phyloP scores from a whole-genome alignment of 2,113 vertebrate species.

The Leptobrachium ailaonicum region DNA sequence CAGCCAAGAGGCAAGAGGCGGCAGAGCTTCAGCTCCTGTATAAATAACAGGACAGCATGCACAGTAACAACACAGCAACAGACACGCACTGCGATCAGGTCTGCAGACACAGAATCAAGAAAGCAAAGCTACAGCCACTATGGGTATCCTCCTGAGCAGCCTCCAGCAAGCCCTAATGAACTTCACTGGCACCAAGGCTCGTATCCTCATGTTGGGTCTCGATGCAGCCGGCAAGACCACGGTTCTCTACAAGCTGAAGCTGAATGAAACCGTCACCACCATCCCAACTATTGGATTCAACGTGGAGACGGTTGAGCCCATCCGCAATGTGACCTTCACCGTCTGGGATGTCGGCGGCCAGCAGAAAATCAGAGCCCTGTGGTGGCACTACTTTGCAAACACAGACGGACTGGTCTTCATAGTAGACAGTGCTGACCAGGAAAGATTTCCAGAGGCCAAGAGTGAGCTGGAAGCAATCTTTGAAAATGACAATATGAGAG shows the following conservation, averaged over 20 bases:
- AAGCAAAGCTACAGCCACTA: background rate
- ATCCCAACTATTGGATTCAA: constrained; percentile 53
- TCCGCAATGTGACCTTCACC: constrained; percentile 46
- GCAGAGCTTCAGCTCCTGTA: background rate
- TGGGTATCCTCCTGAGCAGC: constrained; percentile 47
- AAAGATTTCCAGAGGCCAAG: constrained; percentile 40
- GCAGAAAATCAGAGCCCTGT: constrained; percentile 28
- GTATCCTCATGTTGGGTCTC: constrained; percentile 57
- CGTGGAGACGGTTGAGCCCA: constrained; percentile 47
- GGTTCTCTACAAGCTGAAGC: constrained; percentile 59
- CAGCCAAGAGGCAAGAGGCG: background rate
- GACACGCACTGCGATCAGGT: background rate
- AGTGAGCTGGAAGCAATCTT: constrained; percentile 26
- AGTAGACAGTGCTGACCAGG: constrained; percentile 49
- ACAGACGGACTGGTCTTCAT: constrained; percentile 49
- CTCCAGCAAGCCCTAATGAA: constrained; percentile 24
- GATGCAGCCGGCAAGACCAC: constrained; percentile 75
- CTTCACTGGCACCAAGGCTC: constrained; percentile 34
- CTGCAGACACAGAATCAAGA: no score
- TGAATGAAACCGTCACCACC: constrained; percentile 36
- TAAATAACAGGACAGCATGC: constrained; percentile 4
- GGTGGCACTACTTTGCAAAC: constrained; percentile 43
- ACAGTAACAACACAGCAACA: background rate
- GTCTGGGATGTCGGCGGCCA: constrained; percentile 51
- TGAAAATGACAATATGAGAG: constrained; percentile 21